Conservation (phyloP, 2,797 vertebrate species). For the Acipenser transmontanus region DNA sequence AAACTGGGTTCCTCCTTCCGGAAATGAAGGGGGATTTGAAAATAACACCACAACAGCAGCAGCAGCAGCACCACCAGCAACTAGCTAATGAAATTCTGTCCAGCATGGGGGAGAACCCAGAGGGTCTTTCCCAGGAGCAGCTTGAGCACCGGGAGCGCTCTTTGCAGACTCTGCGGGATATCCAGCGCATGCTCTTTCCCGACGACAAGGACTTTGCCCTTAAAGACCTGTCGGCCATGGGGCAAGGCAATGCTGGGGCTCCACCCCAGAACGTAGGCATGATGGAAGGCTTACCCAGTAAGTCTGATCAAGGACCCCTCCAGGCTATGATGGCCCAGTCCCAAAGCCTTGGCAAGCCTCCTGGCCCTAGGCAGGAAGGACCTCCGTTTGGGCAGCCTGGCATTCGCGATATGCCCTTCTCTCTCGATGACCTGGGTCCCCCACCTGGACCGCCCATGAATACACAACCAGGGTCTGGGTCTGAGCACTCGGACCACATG, state of each 20-base stretch:
- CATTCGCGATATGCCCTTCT: constrained; percentile 90
- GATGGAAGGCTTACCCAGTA: constrained; percentile 68
- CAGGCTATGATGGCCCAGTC: constrained; percentile 98
- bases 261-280: constrained; percentile 53
- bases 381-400: constrained; percentile 85
- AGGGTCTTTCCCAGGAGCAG: constrained; percentile 91
- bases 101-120: constrained; percentile 87
- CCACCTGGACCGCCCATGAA: constrained; percentile 77
- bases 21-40: constrained; percentile 42
- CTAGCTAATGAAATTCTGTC: constrained; percentile 78
- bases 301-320: constrained; percentile 82
- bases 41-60: constrained; percentile 25
- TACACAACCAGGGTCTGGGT: constrained; percentile 63
- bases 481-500: constrained; percentile 91
- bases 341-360: constrained; percentile 89
- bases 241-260: constrained; percentile 50
- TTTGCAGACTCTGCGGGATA: constrained; percentile 80
- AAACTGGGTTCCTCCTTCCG: constrained; percentile 67
- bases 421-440: constrained; percentile 89
- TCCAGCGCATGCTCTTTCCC: constrained; percentile 97
- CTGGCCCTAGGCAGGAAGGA: constrained; percentile 83
- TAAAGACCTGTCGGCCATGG: constrained; percentile 61
- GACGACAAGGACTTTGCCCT: constrained; percentile 77
- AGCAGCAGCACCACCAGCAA: constrained; percentile 58
- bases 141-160: constrained; percentile 73